A percentile compares a stretch with the other conserved stretches of the same genome.
phyloP scores from a whole-genome alignment of 2,113 vertebrate species.

The Chloroceryle aenea region DNA sequence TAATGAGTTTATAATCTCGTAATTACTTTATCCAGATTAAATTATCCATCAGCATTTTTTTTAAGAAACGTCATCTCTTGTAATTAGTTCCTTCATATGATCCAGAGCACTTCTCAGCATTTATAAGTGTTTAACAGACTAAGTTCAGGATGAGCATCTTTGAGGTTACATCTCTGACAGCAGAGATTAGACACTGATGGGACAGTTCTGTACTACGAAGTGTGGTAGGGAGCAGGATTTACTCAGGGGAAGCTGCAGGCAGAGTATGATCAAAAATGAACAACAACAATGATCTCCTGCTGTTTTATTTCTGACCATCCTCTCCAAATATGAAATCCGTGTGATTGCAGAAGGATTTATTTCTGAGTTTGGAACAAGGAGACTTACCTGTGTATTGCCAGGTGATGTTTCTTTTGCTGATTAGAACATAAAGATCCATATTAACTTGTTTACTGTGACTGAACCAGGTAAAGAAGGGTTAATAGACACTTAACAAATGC shows the following conservation, averaged over 20 bases:
- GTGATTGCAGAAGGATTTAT: neutral
- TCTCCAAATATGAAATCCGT: neutral
- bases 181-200: neutral
- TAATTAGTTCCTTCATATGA: neutral
- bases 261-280: neutral
- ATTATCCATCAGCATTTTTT: neutral
- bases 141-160: neutral
- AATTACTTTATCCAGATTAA: neutral
- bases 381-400: neutral
- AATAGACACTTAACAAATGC: neutral
- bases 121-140: neutral
- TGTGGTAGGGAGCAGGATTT: neutral
- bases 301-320: neutral
- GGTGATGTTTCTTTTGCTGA: neutral
- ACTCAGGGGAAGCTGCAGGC: neutral
- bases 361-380: neutral
- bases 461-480: neutral
- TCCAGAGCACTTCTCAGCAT: neutral
- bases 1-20: neutral
- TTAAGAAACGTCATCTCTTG: neutral
- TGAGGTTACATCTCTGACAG: neutral
- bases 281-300: neutral
- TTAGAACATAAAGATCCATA: neutral
- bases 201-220: neutral
- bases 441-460: neutral